Evolutionary conservation across 2,797 vertebrate genomes (phyloP).

Genomic region (Phrynocephalus vlangalii): DNA sequence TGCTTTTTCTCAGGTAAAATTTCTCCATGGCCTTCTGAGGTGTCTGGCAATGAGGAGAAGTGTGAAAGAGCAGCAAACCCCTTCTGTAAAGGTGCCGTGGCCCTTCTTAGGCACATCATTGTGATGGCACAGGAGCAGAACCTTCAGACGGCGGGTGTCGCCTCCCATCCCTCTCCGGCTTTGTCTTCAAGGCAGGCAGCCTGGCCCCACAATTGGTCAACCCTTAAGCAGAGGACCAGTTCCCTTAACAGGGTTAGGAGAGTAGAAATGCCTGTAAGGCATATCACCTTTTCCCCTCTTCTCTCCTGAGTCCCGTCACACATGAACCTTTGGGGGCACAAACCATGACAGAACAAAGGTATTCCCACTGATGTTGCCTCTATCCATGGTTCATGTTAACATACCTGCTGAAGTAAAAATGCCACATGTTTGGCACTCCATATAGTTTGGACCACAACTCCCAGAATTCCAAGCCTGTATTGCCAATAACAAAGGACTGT

Average conservation of each 20-base stretch:
- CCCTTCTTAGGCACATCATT: constrained; percentile 14
- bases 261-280: background rate
- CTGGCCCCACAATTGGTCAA: background rate
- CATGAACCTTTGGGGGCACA: background rate
- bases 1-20: background rate
- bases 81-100: background rate
- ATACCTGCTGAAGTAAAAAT: background rate
- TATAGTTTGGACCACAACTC: no score
- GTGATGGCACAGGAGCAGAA: constrained; percentile 14
- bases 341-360: background rate
- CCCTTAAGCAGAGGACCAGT: background rate
- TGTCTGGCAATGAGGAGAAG: background rate
- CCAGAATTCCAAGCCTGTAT: no score
- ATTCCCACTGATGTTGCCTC: background rate
- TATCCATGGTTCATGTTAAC: background rate
- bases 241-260: background rate
- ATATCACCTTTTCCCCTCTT: no score
- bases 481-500: no score
- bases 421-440: background rate
- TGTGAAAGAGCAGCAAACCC: background rate
- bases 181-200: background rate
- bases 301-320: background rate
- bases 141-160: background rate
- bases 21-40: background rate
- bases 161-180: background rate